Conservation (phyloP, 1,140 invertebrate genomes). For the Phenacoccus solenopsis region DNA sequence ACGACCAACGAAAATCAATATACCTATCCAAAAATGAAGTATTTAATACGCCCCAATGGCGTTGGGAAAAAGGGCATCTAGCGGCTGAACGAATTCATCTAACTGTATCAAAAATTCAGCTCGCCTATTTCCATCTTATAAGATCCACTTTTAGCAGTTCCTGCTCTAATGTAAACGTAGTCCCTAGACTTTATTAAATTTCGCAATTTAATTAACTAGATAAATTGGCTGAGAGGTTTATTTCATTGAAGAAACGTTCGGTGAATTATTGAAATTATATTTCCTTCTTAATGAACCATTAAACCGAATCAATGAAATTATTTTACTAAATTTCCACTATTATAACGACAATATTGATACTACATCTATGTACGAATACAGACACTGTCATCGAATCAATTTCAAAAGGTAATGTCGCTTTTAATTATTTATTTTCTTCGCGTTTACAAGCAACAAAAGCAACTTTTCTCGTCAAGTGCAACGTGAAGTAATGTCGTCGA, state of each 20-base stretch:
- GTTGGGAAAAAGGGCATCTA: no score
- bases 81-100: no score
- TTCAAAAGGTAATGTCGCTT: not conserved
- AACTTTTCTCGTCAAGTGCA: not conserved
- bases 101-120: no score
- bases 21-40: no score
- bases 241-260: conserved; percentile 1
- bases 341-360: not conserved
- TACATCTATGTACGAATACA: not conserved
- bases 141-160: not conserved
- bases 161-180: not conserved
- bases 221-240: not conserved
- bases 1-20: no score
- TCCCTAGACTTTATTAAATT: conserved; percentile 3
- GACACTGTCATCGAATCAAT: not conserved
- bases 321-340: not conserved
- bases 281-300: not conserved
- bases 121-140: no score
- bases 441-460: not conserved
- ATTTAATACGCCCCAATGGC: no score
- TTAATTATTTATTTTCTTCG: not conserved
- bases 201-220: not conserved
- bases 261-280: not conserved
- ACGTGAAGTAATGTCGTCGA: no score
- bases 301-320: conserved; percentile 3